Conservation (phyloP, 2,888 invertebrate species). For the Scaptomyza polygonia region DNA sequence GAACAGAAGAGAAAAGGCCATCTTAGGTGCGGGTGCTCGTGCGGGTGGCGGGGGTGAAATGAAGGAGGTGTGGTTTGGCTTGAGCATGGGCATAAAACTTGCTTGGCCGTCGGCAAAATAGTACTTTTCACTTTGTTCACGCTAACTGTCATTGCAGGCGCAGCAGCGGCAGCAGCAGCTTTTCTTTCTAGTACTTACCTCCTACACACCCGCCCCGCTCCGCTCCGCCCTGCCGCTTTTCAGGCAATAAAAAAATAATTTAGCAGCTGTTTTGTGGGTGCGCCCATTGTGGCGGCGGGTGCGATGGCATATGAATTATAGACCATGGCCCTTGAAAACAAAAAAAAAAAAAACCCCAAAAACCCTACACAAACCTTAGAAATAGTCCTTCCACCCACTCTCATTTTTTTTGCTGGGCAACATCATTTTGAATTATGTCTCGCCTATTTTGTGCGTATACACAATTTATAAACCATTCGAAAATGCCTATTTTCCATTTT, state of each 20-base stretch:
- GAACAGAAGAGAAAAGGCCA: no score
- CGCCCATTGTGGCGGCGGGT: slow-evolving; percentile 38
- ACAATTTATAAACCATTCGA: slow-evolving; percentile 59
- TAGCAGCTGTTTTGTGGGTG: slow-evolving; percentile 53
- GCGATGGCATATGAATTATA: slow-evolving; percentile 63
- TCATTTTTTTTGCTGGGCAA: no score
- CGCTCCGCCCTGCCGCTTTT: no score
- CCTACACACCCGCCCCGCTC: no score
- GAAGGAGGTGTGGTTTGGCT: no score
- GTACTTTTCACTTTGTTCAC: slow-evolving; percentile 77
- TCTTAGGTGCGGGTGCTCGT: no score
- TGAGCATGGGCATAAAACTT: slow-evolving; percentile 54
- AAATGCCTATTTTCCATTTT: slow-evolving; percentile 27
- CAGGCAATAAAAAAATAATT: slow-evolving; percentile 77
- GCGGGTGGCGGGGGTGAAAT: neutral
- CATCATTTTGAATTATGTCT: slow-evolving; percentile 60
- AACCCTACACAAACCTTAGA: neutral
- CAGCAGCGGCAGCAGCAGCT: no score
- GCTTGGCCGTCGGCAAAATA: slow-evolving; percentile 69
- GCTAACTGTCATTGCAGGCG: slow-evolving; percentile 70
- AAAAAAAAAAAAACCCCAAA: no score
- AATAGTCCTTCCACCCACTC: neutral
- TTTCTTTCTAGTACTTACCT: no score
- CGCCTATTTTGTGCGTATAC: slow-evolving; percentile 55
- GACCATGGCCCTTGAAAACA: slow-evolving; percentile 31